Evolutionary conservation across 92 coral and sea anemone species (phyloP).

Genomic region (Nematostella vectensis): DNA sequence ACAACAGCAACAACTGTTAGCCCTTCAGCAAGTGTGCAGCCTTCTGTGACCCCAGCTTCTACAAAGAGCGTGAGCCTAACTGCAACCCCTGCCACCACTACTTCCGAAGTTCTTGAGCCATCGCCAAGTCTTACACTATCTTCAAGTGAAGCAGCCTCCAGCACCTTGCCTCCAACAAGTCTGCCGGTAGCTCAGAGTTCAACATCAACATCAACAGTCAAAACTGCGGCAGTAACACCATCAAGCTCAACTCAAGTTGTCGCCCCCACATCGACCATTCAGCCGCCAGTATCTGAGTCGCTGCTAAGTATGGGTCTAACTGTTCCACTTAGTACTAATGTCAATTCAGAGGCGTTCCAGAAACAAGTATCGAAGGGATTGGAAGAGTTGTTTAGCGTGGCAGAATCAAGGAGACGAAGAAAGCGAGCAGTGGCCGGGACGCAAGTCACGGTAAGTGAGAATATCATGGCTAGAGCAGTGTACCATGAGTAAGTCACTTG

Average conservation of each 20-base stretch:
- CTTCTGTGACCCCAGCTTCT: too few relatives aligned
- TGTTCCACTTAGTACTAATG: slow-evolving; percentile 13
- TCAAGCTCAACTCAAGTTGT: slow-evolving; percentile 7
- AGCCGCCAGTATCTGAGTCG: not conserved
- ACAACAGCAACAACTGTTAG: not conserved
- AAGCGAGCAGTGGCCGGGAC: slow-evolving; percentile 21
- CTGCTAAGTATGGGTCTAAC: slow-evolving; percentile 11
- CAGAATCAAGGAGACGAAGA: slow-evolving; percentile 5
- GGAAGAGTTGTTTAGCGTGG: slow-evolving; percentile 15
- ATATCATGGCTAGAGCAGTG: too few relatives aligned
- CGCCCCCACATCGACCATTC: slow-evolving; percentile 1
- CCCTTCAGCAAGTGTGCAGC: not conserved
- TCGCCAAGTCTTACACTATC: too few relatives aligned
- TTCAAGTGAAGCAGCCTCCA: too few relatives aligned
- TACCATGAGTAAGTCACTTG: too few relatives aligned
- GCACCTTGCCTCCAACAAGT: not conserved
- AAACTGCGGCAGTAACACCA: not conserved
- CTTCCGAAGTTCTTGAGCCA: slow-evolving; percentile 1
- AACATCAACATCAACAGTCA: slow-evolving; percentile 1
- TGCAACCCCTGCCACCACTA: not conserved
- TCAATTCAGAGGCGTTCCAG: slow-evolving; percentile 6
- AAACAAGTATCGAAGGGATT: slow-evolving; percentile 15
- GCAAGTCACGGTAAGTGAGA: slow-evolving; percentile 45
- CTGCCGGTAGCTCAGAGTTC: slow-evolving; percentile 7
- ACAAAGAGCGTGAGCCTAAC: too few relatives aligned